Base-by-base conservation (phyloP, 2,113 vertebrate genomes). In the Epinephelus lanceolatus region DNA sequence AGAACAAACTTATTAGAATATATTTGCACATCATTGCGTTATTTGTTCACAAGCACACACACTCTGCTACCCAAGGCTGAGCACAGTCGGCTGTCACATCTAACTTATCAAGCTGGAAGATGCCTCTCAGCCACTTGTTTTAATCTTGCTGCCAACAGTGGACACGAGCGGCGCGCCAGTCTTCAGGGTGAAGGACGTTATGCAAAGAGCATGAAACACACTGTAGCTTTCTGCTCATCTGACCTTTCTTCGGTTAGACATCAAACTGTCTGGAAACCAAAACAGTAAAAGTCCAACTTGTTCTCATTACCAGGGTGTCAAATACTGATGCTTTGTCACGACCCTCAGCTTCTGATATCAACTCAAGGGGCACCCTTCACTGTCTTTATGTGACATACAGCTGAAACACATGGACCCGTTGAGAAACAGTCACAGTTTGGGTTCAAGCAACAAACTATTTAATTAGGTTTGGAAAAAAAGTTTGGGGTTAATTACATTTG, bases 71-170 rank as follows among this genome's bases (percentile, higher is more conserved):
- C 83, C 15, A 14, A 49, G 81, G 84, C 68, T 25, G 45, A 78
- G 71, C 63, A 8, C 66, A 61, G 74, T 74, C 59, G 5, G 86
- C 88, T 89, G 88, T 91, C 87, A 79, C 88, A 84, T 91, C 66
- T 30, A 61, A 86, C 80, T 89, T 68, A 78, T 94, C 88, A 83
- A 59, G 42, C 2, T 37, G 30, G 57, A 86, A 69, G 56, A 76
- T 56, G 85, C 76, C 90, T 88, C 71, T 76, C 42, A 76, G 90
- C 71, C 83, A 66, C 49, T 75, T 83, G 57, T 85, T 88, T 86
- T 74, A 71, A 51, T 89, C 83, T 81, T 47, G 7, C 62, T 67
- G 56, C 65, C 47, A 80, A 56, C 23, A 30, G 33, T 72, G 63
- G 72, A 83, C 84, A 78, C 65, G 66, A 80, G 30, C 61, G 53